Evolutionary conservation across 2,888 invertebrate species (phyloP).

Genomic region (Uropetala carovei): DNA sequence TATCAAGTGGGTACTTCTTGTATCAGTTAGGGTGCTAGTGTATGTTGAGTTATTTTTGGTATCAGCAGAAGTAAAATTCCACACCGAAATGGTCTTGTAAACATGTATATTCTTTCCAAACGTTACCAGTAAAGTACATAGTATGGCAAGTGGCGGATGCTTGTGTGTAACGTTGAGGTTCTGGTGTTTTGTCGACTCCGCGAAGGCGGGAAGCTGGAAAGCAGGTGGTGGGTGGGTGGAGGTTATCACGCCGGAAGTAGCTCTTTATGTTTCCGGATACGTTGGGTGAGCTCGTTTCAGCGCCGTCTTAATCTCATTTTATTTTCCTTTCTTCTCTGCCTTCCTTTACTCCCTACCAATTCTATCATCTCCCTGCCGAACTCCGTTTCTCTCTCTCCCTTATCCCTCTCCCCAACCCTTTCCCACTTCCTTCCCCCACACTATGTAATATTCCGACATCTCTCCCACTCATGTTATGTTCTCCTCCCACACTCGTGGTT

Average conservation of each 20-base stretch:
- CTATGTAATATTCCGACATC: too few species aligned
- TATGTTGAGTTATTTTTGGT: not conserved
- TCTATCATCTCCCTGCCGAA: not conserved
- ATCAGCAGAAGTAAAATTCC: too few species aligned
- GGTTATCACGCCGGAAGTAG: constrained; percentile 40
- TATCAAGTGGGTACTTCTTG: too few species aligned
- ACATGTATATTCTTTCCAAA: too few species aligned
- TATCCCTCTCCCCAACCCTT: not conserved
- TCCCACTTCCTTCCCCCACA: not conserved
- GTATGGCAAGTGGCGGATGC: too few species aligned
- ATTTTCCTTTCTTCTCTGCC: not conserved
- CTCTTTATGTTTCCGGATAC: not conserved
- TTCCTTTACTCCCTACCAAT: not conserved
- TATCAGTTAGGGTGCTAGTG: not conserved
- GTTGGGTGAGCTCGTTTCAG: not conserved
- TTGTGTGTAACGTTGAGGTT: too few species aligned
- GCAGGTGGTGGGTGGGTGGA: constrained; percentile 33
- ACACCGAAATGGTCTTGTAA: too few species aligned
- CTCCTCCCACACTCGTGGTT: too few species aligned
- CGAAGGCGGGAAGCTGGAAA: constrained; percentile 1
- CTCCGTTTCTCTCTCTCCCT: not conserved
- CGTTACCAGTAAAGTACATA: too few species aligned
- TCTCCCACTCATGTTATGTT: too few species aligned
- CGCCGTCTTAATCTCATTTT: not conserved
- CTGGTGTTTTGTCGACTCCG: not conserved